Base-by-base conservation (phyloP, 2,888 invertebrate genomes). In the Rotaria macrura region DNA sequence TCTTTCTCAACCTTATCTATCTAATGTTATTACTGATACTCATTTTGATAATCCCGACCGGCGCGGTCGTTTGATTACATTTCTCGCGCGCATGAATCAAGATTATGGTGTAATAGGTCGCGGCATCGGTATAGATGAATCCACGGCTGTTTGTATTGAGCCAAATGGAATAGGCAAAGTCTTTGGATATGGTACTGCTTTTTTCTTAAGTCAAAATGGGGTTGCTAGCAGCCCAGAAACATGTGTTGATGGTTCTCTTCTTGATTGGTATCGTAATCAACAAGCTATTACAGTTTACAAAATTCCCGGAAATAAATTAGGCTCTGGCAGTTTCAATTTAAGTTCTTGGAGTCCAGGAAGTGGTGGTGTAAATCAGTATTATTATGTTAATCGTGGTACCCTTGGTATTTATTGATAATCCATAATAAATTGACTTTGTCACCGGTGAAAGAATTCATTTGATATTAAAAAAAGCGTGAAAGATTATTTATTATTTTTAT, bases 11-110 rank as follows among this genome's bases (percentile, higher is more conserved):
- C 29, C 47, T 72, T 74, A 43, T 85, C 52, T 85, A 23, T 55
- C 38, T 29, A 85, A 85, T 84, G 55, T 84, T 47, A 85, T 85
- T 52, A 84, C 85, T 25, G 84, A 85, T 40, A 85, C 85, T 29
- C 85, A 85, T 55, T 85, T 83, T 34, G 57, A 85, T 38, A 57
- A 85, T 72, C 72, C 47, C 20, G 85, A 72, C 17, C 79, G 85
- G 10, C 74, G 57, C 17, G 85, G 85, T 38, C 72, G 85, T 40
- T 84, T 83, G 49, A 84, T 84, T 49, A 65, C 85, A 47, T 85
- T 84, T 84, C 40, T 85, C 47, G 83, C 84, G 25, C 55, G 85
- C 29, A 38, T 85, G 5, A 43, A 65, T 65, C 34, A 65, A 65
- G 65, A 65, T 65, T 65, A 65, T 17, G 34, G 65, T 34, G 14